Evolutionary conservation across 1,140 invertebrate genomes (phyloP).

Genomic region (Aphidius ervi): DNA sequence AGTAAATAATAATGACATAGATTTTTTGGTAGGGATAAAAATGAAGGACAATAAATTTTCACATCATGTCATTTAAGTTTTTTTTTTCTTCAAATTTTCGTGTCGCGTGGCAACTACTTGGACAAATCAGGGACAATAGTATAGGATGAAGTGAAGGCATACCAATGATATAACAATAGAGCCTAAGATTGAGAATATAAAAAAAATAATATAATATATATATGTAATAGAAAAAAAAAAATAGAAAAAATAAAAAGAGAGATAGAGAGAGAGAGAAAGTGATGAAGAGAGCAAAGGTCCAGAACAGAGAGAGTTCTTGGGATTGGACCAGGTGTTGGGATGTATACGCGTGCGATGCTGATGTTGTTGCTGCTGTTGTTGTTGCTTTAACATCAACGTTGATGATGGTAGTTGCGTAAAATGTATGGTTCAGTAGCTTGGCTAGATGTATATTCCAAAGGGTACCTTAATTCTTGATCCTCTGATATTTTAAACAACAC

Average conservation of each 20-base stretch:
- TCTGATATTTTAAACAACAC: not conserved
- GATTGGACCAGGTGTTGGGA: conserved; percentile 33
- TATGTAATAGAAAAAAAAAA: conserved; percentile 18
- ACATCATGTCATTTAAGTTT: conserved; percentile 9
- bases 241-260: too few relatives aligned
- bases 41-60: not conserved
- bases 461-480: not conserved
- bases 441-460: not conserved
- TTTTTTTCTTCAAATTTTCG: conserved; percentile 2
- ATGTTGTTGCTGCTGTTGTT: too few relatives aligned
- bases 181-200: conserved; percentile 5
- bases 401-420: conserved; percentile 12
- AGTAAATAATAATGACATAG: too few relatives aligned
- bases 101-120: conserved; percentile 22
- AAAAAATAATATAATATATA: too few relatives aligned
- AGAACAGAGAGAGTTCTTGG: conserved; percentile 17
- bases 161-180: conserved; percentile 5
- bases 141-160: not conserved
- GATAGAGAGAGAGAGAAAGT: too few relatives aligned
- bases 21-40: too few relatives aligned
- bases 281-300: not conserved
- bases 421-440: conserved; percentile 19
- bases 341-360: conserved; percentile 23
- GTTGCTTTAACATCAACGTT: not conserved
- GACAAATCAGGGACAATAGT: not conserved